Percentiles rank a stretch among this genome's conserved stretches.
Conservation (phyloP, 2,797 vertebrate species). For the Lindbergichthys nudifrons region DNA sequence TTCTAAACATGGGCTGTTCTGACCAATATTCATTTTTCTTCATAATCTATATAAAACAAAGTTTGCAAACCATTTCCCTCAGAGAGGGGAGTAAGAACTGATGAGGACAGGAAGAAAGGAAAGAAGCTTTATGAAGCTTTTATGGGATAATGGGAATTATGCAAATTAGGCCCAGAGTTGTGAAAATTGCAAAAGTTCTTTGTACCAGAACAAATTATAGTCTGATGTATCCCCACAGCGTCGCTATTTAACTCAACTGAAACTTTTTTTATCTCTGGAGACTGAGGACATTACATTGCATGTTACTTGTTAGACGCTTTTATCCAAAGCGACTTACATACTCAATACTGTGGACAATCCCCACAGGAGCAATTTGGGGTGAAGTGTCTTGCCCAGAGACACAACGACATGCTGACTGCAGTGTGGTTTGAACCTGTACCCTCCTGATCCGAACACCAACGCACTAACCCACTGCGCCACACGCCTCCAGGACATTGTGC, state of each 20-base stretch:
- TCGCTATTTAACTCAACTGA: conserved; percentile 6
- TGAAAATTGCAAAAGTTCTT: conserved; percentile 56
- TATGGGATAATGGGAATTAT: conserved; percentile 68
- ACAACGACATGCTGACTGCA: too few species aligned
- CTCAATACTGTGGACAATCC: too few species aligned
- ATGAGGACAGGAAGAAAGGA: conserved; percentile 29
- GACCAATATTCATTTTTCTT: not conserved
- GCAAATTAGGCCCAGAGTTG: conserved; percentile 58
- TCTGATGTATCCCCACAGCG: conserved; percentile 32
- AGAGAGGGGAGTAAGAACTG: conserved; percentile 3
- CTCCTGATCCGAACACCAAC: too few species aligned
- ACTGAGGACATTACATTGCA: conserved; percentile 4
- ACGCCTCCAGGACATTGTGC: conserved; percentile 9
- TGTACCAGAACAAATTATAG: conserved; percentile 32
- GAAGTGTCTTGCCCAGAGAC: too few species aligned
- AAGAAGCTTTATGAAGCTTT: conserved; percentile 48
- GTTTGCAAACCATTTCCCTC: conserved; percentile 5
- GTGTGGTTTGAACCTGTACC: too few species aligned
- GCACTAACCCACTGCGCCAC: too few species aligned
- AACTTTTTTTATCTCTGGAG: conserved; percentile 4
- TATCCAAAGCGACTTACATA: too few species aligned
- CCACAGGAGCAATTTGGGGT: too few species aligned
- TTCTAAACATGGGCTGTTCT: conserved; percentile 10
- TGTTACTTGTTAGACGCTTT: too few species aligned
- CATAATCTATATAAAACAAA: conserved; percentile 16